Base-by-base conservation (phyloP, 1,140 invertebrate genomes). In the Danaus melanippus region DNA sequence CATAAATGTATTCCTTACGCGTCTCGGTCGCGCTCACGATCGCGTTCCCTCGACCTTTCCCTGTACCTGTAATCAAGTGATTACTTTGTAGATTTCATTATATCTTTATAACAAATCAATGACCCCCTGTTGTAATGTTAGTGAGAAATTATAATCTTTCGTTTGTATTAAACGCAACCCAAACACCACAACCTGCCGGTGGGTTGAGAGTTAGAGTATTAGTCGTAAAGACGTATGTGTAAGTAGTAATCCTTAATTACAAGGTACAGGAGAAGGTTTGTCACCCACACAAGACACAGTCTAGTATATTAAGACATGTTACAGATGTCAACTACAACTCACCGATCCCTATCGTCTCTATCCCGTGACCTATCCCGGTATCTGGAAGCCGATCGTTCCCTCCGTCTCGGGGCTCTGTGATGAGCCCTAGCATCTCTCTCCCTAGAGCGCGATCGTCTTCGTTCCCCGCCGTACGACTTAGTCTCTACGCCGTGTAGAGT, bases 401-500 rank as follows among this genome's bases (percentile, higher is more conserved):
- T 89, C 12, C 91, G 89, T 56, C 92, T 85, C 64, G 80, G 77
- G n/a, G 79, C 76, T 88, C 91, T 70, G 92, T 96, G 87, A 67
- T 91, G 90, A 8, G 89, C 84, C 55, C 95, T 87, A 47, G 96
- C 94, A 49, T 90, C 88, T 55, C 95, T 85, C 52, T 97, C 95
- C 32, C 96, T 90, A 0, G 94, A 96, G 21, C 95, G 90, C 0
- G 95, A 96, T 12, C 95, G 89, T 32, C 90, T 80, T 67, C 90
- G 64, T 91, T 84, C 82, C 46, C 76, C 73, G 52, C 95, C 94
- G 81, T 98, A 98, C 60, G 95, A 97, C 83, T 98, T 98, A 2
- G 94, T 94, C 87, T 99, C 97, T n/a, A 99, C 96, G 12, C 97
- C 97, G 82, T 97, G 93, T 32, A 99, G 86, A 12, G 98, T 99